Percentiles rank a stretch among this genome's conserved stretches.
Conservation (phyloP, 2,113 vertebrate species). For the Rhabdornis inornatus region DNA sequence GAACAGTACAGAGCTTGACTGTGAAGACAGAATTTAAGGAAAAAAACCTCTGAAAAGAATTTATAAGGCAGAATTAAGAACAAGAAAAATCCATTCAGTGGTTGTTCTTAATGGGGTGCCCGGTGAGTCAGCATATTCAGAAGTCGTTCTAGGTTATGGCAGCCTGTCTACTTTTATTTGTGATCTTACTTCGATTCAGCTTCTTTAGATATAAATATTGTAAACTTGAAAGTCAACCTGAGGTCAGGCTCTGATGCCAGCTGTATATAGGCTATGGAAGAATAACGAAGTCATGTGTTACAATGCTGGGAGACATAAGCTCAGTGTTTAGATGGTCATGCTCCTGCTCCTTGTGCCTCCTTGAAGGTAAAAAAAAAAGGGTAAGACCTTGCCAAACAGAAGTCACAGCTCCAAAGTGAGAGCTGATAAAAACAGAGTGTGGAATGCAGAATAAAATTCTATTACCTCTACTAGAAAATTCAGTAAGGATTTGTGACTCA, state of each 20-base stretch:
- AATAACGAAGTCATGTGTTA: neutral
- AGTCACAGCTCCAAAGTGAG: neutral
- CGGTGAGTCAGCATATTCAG: neutral
- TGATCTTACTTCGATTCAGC: neutral
- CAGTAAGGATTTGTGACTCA: neutral
- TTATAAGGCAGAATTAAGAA: neutral
- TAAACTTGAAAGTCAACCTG: slow-evolving; percentile 24
- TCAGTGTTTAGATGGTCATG: neutral
- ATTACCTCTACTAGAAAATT: neutral
- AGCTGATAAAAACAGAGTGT: neutral
- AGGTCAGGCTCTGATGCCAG: slow-evolving; percentile 10
- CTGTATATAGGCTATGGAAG: neutral
- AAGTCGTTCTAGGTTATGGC: neutral
- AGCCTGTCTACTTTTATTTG: slow-evolving; percentile 11
- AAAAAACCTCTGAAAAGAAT: neutral
- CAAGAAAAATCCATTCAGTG: neutral
- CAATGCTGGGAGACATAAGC: neutral
- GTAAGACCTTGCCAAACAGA: neutral
- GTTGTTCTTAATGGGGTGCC: neutral
- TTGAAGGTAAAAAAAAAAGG: neutral
- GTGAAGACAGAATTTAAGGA: neutral
- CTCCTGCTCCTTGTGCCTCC: neutral
- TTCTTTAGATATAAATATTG: slow-evolving; percentile 2
- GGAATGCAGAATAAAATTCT: neutral
- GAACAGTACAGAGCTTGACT: neutral